A percentile compares a stretch with the other conserved stretches of the same genome.
These are phyloP conservation scores for Drosophila algonquin DNA, from an alignment of 2,888 invertebrate species.

Conservation along the genomic window DNA sequence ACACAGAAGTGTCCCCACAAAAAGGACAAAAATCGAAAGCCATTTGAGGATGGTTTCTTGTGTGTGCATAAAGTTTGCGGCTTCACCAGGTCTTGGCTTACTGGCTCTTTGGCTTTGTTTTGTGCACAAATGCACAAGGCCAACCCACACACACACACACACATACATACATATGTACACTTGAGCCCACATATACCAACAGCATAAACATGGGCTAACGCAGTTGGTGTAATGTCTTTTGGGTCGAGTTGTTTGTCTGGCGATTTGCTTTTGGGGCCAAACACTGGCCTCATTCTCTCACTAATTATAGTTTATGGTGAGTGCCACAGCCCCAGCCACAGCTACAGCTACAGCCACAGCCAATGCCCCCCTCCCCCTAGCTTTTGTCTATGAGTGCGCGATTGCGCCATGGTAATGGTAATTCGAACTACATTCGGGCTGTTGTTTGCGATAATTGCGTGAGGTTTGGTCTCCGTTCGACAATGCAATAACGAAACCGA, in stretches of 20 bases:
- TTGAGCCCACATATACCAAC: constrained; percentile 3
- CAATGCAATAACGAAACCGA: constrained; percentile 15
- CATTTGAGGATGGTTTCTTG: constrained; percentile 61
- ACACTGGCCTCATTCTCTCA: constrained; percentile 53
- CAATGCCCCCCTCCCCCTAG: not conserved
- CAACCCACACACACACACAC: not conserved
- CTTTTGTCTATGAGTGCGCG: not conserved
- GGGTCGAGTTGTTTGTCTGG: constrained; percentile 57
- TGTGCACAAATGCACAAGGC: constrained; percentile 33
- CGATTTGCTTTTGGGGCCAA: constrained; percentile 44
- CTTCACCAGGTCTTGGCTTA: constrained; percentile 43
- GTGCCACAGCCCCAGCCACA: not conserved
- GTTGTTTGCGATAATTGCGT: constrained; percentile 32
- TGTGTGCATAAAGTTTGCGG: constrained; percentile 48
- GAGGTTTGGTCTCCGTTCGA: constrained; percentile 31
- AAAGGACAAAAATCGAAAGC: constrained; percentile 46
- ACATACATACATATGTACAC: too few species aligned
- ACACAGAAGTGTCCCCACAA: constrained; percentile 1
- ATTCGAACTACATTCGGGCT: constrained; percentile 43
- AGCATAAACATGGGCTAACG: constrained; percentile 17
- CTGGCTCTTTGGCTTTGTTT: constrained; percentile 56
- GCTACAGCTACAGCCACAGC: not conserved
- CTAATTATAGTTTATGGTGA: constrained; percentile 67
- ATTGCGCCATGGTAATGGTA: constrained; percentile 14
- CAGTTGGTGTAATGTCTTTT: constrained; percentile 52